Base-by-base conservation (phyloP, 2,888 invertebrate genomes). In the Callyntrura guangdongensis region DNA sequence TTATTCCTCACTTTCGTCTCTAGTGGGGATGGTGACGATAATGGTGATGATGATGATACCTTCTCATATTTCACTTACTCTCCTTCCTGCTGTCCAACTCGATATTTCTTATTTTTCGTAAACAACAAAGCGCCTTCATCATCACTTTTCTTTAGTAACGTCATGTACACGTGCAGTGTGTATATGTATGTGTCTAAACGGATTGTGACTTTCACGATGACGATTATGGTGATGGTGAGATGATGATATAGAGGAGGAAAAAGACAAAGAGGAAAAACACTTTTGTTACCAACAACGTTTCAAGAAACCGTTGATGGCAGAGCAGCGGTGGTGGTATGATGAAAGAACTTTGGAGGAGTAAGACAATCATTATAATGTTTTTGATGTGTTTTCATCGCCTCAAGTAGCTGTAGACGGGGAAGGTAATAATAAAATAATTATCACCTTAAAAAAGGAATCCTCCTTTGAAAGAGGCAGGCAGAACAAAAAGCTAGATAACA, bases 351-450 rank as follows among this genome's bases (percentile, higher is more conserved):
- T 59, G 49, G 6, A 25, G 36, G 67, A 67, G 27, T 12, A 77
- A 25, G 53, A 22, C 22, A 49, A 77, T 47, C 9, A 72, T 72
- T 77, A 77, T 14, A 25, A 53, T 53, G 14, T 53, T 36, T 36
- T 36, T 36, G 9, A 74, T 74, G 45, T 27, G 3, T 27, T 12
- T 27, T 74, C 72, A 11, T 77, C 49, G 53, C 9, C 49, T 74
- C 20, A 1, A 9, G 74, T 47, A 74, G 25, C 12, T 22, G 22
- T 25, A 6, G 25, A 22, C 4, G n/a, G 20, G 47, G 12, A 49
- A 72, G 72, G 74, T 77, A 77, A 53, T 53, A 77, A 53, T 77
- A 77, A 49, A 84, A 69, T 84, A 84, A 84, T 67, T 79, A 84
- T 14, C 53, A 69, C 36, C 49, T 53, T 84, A 84, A 61, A 61